A percentile compares a stretch with the other conserved stretches of the same genome.
These are phyloP conservation scores for Lates calcarifer DNA, from an alignment of 2,113 vertebrate genomes.

Conservation along the genomic window DNA sequence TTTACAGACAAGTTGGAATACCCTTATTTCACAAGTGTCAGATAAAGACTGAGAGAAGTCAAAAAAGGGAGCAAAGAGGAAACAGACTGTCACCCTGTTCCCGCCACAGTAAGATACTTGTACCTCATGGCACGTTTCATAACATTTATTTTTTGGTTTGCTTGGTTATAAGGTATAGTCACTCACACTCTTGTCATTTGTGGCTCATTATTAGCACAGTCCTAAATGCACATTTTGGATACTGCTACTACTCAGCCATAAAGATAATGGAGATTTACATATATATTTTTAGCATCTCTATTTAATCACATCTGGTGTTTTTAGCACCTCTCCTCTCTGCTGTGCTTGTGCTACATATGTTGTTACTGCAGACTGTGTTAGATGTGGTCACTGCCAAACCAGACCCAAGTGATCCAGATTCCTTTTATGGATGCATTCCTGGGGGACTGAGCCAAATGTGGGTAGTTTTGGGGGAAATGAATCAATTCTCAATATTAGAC, in stretches of 20 bases:
- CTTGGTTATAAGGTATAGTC: not conserved
- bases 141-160: slow-evolving; percentile 7
- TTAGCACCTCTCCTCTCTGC: not conserved
- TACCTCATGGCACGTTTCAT: slow-evolving; percentile 1
- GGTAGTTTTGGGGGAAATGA: not conserved
- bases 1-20: slow-evolving; percentile 72
- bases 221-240: not conserved
- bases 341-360: not conserved
- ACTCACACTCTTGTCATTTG: not conserved
- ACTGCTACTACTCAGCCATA: too few relatives aligned
- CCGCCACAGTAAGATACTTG: not conserved
- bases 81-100: slow-evolving; percentile 43
- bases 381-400: not conserved
- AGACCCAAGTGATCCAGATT: not conserved
- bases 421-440: not conserved
- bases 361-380: not conserved
- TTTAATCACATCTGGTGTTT: not conserved
- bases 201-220: not conserved
- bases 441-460: not conserved
- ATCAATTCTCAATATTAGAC: not conserved
- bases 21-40: slow-evolving; percentile 71
- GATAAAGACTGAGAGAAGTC: slow-evolving; percentile 73
- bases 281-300: not conserved
- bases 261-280: not conserved
- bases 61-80: slow-evolving; percentile 36